These are phyloP conservation scores for Anomalospiza imberbis DNA, from an alignment of 2,797 vertebrate species.

Conservation along the genomic window DNA sequence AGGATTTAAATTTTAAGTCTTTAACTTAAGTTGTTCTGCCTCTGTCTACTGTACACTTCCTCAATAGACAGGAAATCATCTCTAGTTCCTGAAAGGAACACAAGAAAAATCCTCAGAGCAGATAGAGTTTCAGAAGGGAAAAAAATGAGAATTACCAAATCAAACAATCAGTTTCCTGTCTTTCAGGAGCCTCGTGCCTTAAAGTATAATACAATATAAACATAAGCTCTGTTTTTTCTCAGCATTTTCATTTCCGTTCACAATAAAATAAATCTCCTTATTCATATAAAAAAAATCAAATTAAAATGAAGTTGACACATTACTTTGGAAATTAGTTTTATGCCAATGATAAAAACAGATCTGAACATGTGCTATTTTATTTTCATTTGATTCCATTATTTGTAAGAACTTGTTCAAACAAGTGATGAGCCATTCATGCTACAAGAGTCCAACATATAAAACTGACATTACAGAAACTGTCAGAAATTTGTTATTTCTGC, in stretches of 20 bases:
- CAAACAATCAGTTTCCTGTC: constrained; percentile 22
- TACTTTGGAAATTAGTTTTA: neutral
- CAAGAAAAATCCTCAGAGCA: neutral
- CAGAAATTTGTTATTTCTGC: neutral
- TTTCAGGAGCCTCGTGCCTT: neutral
- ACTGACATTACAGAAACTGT: neutral
- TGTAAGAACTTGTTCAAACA: neutral
- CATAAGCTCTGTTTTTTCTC: neutral
- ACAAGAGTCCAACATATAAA: neutral
- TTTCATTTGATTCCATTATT: neutral
- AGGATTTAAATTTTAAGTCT: neutral
- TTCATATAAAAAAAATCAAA: neutral
- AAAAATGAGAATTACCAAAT: neutral
- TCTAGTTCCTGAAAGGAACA: neutral
- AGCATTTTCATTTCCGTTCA: neutral
- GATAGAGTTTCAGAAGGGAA: constrained; percentile 5
- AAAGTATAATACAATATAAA: neutral
- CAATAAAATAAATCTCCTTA: neutral
- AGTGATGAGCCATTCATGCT: neutral
- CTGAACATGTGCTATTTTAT: neutral
- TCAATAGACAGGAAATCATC: neutral
- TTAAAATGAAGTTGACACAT: neutral
- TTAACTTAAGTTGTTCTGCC: neutral
- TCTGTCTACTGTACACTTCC: neutral
- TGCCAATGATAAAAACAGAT: neutral